Conservation (phyloP, 2,113 vertebrate genomes). For the Onychorhynchus coronatus region DNA sequence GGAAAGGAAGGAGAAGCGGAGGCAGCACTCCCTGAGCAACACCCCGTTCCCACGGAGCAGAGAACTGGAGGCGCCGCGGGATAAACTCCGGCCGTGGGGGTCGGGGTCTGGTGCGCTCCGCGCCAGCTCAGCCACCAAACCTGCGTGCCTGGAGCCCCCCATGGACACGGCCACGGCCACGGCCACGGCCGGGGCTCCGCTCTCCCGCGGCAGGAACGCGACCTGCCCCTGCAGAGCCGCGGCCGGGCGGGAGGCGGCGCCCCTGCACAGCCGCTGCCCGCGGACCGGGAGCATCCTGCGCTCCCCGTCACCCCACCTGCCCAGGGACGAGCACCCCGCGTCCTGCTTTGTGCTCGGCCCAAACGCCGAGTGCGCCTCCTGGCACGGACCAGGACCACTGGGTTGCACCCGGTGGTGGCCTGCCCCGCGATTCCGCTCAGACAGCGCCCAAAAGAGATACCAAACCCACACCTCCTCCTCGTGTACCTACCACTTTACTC, state of each 20-base stretch:
- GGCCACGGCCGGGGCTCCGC: not conserved
- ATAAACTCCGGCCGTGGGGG: rapidly evolving
- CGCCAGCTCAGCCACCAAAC: not conserved
- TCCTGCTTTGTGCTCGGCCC: not conserved
- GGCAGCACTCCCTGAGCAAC: not conserved
- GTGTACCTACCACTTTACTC: not conserved
- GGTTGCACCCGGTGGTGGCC: rapidly evolving
- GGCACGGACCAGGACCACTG: rapidly evolving
- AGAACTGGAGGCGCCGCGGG: rapidly evolving
- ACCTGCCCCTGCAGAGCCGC: not conserved
- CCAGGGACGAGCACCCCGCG: rapidly evolving
- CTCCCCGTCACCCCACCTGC: too few relatives aligned
- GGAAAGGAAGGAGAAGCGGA: not conserved
- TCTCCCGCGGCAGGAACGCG: not conserved
- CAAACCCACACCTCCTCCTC: not conserved
- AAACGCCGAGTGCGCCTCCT: rapidly evolving
- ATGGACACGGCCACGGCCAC: not conserved
- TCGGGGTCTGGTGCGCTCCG: not conserved
- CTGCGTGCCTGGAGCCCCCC: not conserved
- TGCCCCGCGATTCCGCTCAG: rapidly evolving
- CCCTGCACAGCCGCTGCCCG: not conserved
- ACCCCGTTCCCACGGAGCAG: not conserved
- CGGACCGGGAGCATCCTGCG: not conserved
- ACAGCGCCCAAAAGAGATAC: not conserved
- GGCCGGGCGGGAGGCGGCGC: not conserved